Conservation (phyloP, 2,888 invertebrate genomes). For the Pyrocoelia pectoralis region DNA sequence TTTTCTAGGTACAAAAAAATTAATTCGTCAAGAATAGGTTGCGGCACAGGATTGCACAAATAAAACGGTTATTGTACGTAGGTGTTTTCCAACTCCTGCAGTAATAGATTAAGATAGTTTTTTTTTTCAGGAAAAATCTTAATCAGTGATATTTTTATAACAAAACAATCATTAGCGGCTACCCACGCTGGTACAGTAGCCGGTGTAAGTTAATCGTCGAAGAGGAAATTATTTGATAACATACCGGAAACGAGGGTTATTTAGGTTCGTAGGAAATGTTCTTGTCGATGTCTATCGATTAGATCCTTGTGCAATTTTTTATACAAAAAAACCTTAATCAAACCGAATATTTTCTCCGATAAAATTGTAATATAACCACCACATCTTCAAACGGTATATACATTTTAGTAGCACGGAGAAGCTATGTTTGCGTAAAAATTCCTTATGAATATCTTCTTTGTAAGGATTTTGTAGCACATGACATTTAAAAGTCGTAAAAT, state of each 20-base stretch:
- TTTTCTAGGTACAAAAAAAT: neutral
- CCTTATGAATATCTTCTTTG: slow-evolving; percentile 39
- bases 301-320: neutral
- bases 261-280: slow-evolving; percentile 25
- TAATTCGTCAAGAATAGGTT: too few species aligned
- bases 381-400: slow-evolving; percentile 2
- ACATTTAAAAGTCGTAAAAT: slow-evolving; percentile 40
- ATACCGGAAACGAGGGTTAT: slow-evolving; percentile 26
- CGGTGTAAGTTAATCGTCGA: slow-evolving; percentile 17
- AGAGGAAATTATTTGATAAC: slow-evolving; percentile 29
- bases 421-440: slow-evolving; percentile 30
- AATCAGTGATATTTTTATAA: slow-evolving; percentile 28
- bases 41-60: too few species aligned
- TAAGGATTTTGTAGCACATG: slow-evolving; percentile 36
- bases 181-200: slow-evolving; percentile 36
- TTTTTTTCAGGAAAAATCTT: slow-evolving; percentile 29
- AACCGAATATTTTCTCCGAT: slow-evolving; percentile 12
- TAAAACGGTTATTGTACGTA: slow-evolving; percentile 12
- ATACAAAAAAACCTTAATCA: neutral
- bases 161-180: slow-evolving; percentile 37
- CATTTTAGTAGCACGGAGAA: slow-evolving; percentile 20
- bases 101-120: slow-evolving; percentile 21
- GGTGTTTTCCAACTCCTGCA: slow-evolving; percentile 26
- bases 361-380: slow-evolving; percentile 11
- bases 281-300: slow-evolving; percentile 12